These are phyloP conservation scores for Laodelphax striatellus DNA, from an alignment of 1,140 invertebrate genomes.

Conservation along the genomic window DNA sequence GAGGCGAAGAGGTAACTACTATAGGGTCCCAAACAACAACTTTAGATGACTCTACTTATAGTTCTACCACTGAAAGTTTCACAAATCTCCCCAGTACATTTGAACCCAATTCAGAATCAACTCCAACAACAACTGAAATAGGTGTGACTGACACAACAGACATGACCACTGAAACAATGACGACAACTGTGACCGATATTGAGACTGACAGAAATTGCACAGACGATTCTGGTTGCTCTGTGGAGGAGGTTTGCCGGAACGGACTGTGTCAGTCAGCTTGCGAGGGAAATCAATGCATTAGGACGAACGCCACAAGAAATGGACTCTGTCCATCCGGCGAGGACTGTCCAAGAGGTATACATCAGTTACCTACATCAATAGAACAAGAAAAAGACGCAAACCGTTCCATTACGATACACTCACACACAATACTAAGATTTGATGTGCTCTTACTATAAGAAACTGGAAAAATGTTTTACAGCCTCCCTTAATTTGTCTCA, in stretches of 20 bases:
- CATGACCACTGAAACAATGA: constrained; percentile 5
- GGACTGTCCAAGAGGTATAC: constrained; percentile 38
- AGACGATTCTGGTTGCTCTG: constrained; percentile 18
- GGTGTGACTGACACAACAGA: constrained; percentile 1
- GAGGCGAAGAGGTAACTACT: neutral
- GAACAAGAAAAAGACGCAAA: too few relatives aligned
- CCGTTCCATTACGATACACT: too few relatives aligned
- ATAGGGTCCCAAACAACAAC: neutral
- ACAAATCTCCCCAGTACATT: neutral
- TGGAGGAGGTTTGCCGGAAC: constrained; percentile 13
- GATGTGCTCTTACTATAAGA: too few relatives aligned
- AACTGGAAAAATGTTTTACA: too few relatives aligned
- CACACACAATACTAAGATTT: too few relatives aligned
- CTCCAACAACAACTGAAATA: neutral
- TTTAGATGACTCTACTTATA: constrained; percentile 8
- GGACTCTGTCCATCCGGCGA: constrained; percentile 14
- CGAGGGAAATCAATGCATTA: constrained; percentile 5
- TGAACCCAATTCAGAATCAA: neutral
- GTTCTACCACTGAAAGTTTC: neutral
- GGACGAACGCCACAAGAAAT: constrained; percentile 6
- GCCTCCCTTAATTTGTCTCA: too few relatives aligned
- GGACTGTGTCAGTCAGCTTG: constrained; percentile 8
- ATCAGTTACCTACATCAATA: neutral
- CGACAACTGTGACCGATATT: constrained; percentile 3
- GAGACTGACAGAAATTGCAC: constrained; percentile 11